Evolutionary conservation across 2,113 vertebrate species (phyloP), one percentile per base, ranked within the genome.

Genomic region (Pelodiscus sinensis): DNA sequence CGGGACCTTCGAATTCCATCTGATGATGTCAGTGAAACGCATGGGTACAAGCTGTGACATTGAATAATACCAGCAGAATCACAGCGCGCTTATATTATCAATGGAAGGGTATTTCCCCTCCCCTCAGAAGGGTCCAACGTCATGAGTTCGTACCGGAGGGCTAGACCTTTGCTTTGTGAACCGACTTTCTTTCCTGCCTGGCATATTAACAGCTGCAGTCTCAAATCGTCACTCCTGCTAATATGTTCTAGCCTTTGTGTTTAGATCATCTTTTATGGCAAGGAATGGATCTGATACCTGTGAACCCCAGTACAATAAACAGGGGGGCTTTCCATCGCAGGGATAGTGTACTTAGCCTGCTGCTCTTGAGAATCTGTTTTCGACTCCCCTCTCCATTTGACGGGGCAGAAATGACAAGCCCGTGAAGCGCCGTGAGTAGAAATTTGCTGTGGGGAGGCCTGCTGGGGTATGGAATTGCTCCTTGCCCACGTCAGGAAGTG

Each of bases 311-410:
- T 92, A 85, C 94, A 90, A 94, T 96, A 94, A 96, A 56, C 87
- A 79, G 87, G 93, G 81, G 96, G 94, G 93, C 96, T 95, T 95
- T 95, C 95, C 96, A 96, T 95, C 96, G 94, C 92, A 94, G 95
- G 96, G 96, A 89, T 97, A 96, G 95, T 96, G 87, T 94, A 95
- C 95, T 97, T 97, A 96, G 95, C 94, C 93, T 93, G 79, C 97
- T 97, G 95, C 94, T 95, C 94, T 96, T 85, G 90, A 97, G 94
- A 97, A 95, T 96, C 95, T 93, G 96, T 97, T 97, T 96, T 97
- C 97, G 96, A 93, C 89, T 97, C 93, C 96, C 93, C 92, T 96
- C 92, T 92, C 96, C 97, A 96, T 94, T 93, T 96, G 95, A 94
- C 93, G 93, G 96, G 94, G 93, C 94, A 96, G 94, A 97, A 94